phyloP scores from a whole-genome alignment of 2,113 vertebrate genomes.

The Mustela lutreola region DNA sequence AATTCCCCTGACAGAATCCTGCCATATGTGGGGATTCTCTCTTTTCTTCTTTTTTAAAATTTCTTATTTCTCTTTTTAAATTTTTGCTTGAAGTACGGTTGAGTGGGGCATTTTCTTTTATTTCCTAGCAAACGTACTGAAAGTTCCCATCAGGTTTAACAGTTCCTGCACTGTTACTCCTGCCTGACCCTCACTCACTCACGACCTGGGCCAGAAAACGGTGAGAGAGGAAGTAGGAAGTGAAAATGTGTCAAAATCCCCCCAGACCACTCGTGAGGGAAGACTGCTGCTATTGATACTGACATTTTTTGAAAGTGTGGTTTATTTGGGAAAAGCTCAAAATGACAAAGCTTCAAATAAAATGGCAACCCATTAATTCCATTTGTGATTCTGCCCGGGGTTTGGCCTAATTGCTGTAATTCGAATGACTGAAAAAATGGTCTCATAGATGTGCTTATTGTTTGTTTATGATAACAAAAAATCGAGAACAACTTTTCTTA shows the following conservation, averaged over 20 bases:
- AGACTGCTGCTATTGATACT: background rate
- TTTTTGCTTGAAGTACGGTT: background rate
- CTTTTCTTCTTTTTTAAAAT: background rate
- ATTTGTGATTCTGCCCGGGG: background rate
- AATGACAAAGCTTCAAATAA: slow-evolving; percentile 34
- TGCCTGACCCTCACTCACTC: background rate
- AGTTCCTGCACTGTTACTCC: no score
- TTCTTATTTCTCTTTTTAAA: background rate
- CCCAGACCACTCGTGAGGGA: background rate
- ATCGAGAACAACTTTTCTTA: background rate
- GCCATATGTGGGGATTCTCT: background rate
- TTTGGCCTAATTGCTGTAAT: background rate
- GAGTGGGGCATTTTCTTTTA: background rate
- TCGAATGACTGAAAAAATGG: background rate
- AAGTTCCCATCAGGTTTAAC: background rate
- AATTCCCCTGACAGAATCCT: background rate
- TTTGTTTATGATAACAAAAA: background rate
- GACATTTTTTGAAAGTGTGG: background rate
- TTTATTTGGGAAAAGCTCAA: background rate
- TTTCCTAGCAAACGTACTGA: background rate
- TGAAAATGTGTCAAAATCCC: background rate
- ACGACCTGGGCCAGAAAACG: background rate
- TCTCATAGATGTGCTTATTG: background rate
- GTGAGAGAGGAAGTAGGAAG: background rate
- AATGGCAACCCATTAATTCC: background rate